Evolutionary conservation across 2,888 invertebrate species (phyloP).

Genomic region (Drosophila trichaetosa): DNA sequence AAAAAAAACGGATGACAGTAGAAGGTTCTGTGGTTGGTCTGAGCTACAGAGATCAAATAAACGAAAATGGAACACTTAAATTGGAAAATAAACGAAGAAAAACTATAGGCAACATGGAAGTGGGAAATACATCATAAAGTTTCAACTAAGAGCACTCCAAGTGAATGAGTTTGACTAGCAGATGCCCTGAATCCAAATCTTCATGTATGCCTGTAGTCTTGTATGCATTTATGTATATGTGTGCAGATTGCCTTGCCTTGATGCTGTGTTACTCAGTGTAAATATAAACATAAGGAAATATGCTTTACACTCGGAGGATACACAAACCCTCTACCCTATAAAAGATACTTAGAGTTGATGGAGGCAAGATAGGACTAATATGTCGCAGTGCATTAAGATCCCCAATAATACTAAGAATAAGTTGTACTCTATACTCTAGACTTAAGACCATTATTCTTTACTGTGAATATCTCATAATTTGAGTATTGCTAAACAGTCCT

Average conservation of each 20-base stretch:
- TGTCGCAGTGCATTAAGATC: background rate
- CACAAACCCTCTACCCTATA: background rate
- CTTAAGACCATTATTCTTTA: background rate
- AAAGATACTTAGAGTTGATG: background rate
- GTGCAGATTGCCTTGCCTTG: background rate
- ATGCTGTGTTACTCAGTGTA: background rate
- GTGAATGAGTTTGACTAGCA: background rate
- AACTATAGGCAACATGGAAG: background rate
- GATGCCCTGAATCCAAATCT: background rate
- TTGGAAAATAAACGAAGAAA: slow-evolving; percentile 1
- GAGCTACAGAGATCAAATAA: background rate
- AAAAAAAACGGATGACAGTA: slow-evolving; percentile 4
- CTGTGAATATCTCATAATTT: background rate
- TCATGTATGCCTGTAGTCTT: background rate
- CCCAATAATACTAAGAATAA: background rate
- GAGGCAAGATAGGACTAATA: too few relatives aligned
- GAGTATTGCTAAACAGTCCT: background rate
- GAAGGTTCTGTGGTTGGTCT: slow-evolving; percentile 4
- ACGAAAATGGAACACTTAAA: background rate
- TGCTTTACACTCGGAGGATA: background rate
- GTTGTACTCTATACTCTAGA: background rate
- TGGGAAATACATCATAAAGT: background rate
- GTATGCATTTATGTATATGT: background rate
- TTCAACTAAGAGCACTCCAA: background rate
- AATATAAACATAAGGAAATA: background rate